Evolutionary conservation across 2,113 vertebrate species (phyloP), one percentile per base, ranked within the genome.

Genomic region (Nycticorax nycticorax): DNA sequence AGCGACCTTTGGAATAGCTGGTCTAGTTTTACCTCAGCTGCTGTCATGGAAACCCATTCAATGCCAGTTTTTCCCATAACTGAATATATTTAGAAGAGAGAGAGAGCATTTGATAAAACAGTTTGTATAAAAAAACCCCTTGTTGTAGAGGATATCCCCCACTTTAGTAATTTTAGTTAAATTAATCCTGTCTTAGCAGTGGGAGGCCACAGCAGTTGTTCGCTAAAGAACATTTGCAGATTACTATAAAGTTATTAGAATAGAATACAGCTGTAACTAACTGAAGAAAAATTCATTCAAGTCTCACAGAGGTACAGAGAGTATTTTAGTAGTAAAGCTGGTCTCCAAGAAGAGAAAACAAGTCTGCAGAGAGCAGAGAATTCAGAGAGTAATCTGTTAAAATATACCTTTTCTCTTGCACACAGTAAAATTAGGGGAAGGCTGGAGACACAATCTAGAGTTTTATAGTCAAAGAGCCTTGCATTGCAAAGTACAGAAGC

Each of bases 11-110:
- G 89, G 57, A 96, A 92, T 35, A 90, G 72, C 90, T 92, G 91
- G 72, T 83, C 85, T 86, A 17, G 68, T 90, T 94, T 94, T 83
- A 94, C 92, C 66, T 96, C 88, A 80, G 82, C 85, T 96, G 92
- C 95, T 94, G 88, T 94, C 90, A 96, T 90, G 72, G 95, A 93
- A 97, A 96, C 96, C 55, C 82, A 47, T 4, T 76, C 84, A 94
- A 90, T 77, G 78, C 78, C 82, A 78, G 37, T 84, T 96, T 92
- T 76, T 68, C 74, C 80, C 68, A 84, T 53, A 93, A 76, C 66
- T 85, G 55, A 88, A 83, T 79, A 74, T 64, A 77, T 88, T 88
- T 91, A 88, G 59, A 77, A 90, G 71, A 73, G 33, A 68, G 3
- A 68, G 53, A 91, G 69, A 89, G 41, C 63, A 83, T 90, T 83